Conservation (phyloP, 2,113 vertebrate species). For the Empidonax alnorum region DNA sequence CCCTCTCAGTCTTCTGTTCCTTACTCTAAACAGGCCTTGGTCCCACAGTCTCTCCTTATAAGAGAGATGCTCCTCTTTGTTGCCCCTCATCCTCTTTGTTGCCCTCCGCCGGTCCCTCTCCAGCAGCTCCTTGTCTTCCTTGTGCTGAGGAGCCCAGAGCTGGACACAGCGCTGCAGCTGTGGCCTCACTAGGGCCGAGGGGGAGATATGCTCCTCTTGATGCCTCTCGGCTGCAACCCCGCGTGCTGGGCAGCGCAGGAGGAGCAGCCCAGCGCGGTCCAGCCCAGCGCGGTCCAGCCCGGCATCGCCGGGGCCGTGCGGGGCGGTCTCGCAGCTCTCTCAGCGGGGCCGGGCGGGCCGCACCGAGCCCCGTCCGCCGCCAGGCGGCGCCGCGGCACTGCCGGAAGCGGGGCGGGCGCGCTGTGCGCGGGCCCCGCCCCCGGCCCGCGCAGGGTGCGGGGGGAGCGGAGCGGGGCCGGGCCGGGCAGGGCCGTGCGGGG, state of each 20-base stretch:
- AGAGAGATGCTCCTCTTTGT: neutral
- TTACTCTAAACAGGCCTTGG: neutral
- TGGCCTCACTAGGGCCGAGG: neutral
- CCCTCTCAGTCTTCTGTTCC: neutral
- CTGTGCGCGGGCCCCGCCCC: no score
- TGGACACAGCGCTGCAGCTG: neutral
- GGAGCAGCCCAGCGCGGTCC: no score
- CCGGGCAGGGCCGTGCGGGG: neutral
- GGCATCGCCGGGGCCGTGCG: neutral
- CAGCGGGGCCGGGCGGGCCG: no score
- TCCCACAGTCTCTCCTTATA: neutral
- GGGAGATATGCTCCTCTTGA: neutral
- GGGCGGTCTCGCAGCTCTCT: fast-evolving
- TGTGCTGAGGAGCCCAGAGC: neutral
- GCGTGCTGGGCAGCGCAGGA: no score
- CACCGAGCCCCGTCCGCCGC: no score
- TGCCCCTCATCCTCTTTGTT: neutral
- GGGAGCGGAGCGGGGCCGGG: neutral
- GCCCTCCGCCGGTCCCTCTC: neutral
- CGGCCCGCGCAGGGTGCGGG: no score
- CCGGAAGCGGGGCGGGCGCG: no score
- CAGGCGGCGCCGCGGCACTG: no score
- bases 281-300: no score
- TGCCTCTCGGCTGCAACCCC: no score
- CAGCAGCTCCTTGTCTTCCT: no score